A percentile compares a stretch with the other conserved stretches of the same genome.
phyloP scores from a whole-genome alignment of 2,797 vertebrate species.

The Enteromius anoplus region DNA sequence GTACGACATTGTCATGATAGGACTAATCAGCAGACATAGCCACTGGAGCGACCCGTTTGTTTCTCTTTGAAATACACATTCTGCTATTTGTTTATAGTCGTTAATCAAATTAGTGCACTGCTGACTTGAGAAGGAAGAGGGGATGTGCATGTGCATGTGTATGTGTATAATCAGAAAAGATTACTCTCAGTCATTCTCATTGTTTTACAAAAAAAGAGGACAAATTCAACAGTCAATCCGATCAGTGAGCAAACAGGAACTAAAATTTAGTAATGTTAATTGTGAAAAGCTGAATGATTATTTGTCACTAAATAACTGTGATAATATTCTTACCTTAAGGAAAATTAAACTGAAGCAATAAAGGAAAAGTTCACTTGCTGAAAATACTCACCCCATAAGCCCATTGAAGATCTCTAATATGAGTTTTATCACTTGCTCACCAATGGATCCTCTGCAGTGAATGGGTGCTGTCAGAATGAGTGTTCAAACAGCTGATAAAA shows the following conservation, averaged over 20 bases:
- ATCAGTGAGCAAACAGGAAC: slow-evolving; percentile 4
- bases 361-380: background rate
- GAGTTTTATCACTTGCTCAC: background rate
- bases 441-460: background rate
- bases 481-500: background rate
- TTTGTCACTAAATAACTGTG: background rate
- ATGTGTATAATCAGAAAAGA: slow-evolving; percentile 24
- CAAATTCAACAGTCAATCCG: background rate
- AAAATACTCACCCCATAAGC: background rate
- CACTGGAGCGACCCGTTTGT: slow-evolving; percentile 67
- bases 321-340: background rate
- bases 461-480: background rate
- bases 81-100: slow-evolving; percentile 77
- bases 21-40: slow-evolving; percentile 74
- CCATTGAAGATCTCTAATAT: background rate
- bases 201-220: slow-evolving; percentile 15
- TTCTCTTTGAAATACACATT: slow-evolving; percentile 73
- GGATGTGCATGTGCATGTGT: background rate
- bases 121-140: slow-evolving; percentile 27
- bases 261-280: background rate
- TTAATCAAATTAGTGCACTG: slow-evolving; percentile 75
- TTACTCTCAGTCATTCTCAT: slow-evolving; percentile 4
- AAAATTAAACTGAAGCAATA: background rate
- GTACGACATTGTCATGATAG: slow-evolving; percentile 68
- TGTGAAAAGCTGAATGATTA: background rate